phyloP scores from a whole-genome alignment of 2,888 invertebrate genomes.

The Synergus umbraculus region DNA sequence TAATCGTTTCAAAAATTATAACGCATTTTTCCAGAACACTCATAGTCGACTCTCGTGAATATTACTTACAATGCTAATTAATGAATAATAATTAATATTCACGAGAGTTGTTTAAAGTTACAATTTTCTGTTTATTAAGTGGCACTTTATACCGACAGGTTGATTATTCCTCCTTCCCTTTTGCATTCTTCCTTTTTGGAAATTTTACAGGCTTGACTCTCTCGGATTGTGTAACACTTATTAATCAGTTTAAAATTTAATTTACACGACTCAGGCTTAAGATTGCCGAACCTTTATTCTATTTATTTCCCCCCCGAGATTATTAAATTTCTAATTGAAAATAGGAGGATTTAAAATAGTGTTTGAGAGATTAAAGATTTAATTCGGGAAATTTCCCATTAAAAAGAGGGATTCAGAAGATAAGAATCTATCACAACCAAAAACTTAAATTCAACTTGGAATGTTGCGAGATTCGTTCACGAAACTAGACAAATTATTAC shows the following conservation, averaged over 20 bases:
- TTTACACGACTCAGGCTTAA: constrained; percentile 23
- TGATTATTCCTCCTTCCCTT: background rate
- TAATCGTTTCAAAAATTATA: no score
- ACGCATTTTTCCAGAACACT: background rate
- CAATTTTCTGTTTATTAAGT: background rate
- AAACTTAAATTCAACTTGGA: background rate
- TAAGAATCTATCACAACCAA: background rate
- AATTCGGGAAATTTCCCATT: no score
- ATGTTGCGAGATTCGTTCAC: constrained; percentile 5
- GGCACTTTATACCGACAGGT: background rate
- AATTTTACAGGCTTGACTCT: constrained; percentile 8
- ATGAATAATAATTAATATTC: background rate
- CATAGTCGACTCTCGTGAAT: background rate
- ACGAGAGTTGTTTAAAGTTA: background rate
- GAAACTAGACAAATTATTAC: constrained; percentile 24
- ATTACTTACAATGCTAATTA: background rate
- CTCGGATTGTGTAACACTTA: background rate
- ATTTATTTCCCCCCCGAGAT: background rate
- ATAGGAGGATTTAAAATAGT: background rate
- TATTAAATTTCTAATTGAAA: background rate
- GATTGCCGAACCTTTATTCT: background rate
- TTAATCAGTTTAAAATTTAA: background rate
- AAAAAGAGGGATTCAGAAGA: background rate
- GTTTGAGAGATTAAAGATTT: background rate
- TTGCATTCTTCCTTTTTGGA: background rate